Evolutionary conservation across 2,797 vertebrate genomes (phyloP).

Genomic region (Spinibarbus caldwelli): DNA sequence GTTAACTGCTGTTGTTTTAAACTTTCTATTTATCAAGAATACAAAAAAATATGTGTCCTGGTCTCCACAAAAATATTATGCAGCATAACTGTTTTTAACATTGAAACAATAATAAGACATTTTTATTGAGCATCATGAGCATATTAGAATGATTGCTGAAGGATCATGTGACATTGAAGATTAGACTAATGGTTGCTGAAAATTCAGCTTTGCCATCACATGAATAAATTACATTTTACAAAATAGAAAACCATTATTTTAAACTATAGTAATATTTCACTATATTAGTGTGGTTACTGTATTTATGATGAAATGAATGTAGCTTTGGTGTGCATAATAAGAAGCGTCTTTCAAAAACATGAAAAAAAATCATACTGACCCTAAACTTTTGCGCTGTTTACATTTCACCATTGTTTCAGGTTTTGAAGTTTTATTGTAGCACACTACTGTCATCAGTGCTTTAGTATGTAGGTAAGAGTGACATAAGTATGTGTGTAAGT

Average conservation of each 20-base stretch:
- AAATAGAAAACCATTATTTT: neutral
- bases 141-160: neutral
- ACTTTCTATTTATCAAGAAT: neutral
- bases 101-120: neutral
- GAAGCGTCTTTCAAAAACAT: neutral
- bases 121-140: neutral
- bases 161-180: neutral
- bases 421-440: neutral
- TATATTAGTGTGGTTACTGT: neutral
- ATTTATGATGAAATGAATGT: neutral
- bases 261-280: neutral
- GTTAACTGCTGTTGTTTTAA: neutral
- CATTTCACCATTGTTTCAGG: neutral
- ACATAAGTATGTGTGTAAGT: slow-evolving; percentile 9
- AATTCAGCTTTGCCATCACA: neutral
- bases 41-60: neutral
- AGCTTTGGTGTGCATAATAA: neutral
- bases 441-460: neutral
- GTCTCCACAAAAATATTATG: neutral
- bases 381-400: neutral
- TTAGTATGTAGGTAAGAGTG: neutral
- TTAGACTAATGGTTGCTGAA: neutral
- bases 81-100: neutral
- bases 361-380: neutral
- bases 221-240: neutral